Evolutionary conservation across 2,888 invertebrate genomes (phyloP), one percentile per base, ranked within the genome.

Genomic region (Leptarthrus brevirostris): DNA sequence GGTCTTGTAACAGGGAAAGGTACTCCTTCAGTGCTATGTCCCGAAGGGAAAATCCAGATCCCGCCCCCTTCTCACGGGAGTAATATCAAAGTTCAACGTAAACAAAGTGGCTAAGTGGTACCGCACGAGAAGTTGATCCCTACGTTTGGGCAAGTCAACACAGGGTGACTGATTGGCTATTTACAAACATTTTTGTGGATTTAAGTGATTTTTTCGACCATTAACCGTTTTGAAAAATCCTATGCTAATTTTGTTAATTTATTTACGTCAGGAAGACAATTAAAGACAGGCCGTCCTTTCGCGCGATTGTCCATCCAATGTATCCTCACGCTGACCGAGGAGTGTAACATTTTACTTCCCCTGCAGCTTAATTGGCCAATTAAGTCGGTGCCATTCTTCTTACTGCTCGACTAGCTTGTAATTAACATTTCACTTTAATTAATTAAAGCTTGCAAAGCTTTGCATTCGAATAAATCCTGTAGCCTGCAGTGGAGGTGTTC

Each of bases 381-480:
- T 75, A 75, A 69, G 58, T 69, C 44, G 52, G 64, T 69, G 73
- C 75, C 72, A 75, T 75, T 75, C 75, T 75, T 75, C 75, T 75
- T 75, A 53, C 56, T 44, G 54, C 47, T 49, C 71, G 61, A 66
- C 70, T 52, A 61, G 64, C 53, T 20, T 40, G 75, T 69, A 75
- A 75, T 75, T 75, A 75, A 56, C 75, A 75, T 74, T 72, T 75
- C 75, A 75, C 74, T 75, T 75, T 74, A 75, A 75, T 74, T 75
- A 75, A 75, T 75, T 75, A 75, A 72, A 56, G 26, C 47, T 72
- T 44, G 40, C 54, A 71, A 52, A 70, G 71, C 26, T 56, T 5
- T 30, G 16, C 40, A 54, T 20, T 54, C 36, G 24, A 71, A 71
- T 71, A 36, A 71, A 53, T 16, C 20, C 24, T 49, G 18, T n/a